phyloP scores from a whole-genome alignment of 1,140 invertebrate genomes.

The Carposina sasakii region DNA sequence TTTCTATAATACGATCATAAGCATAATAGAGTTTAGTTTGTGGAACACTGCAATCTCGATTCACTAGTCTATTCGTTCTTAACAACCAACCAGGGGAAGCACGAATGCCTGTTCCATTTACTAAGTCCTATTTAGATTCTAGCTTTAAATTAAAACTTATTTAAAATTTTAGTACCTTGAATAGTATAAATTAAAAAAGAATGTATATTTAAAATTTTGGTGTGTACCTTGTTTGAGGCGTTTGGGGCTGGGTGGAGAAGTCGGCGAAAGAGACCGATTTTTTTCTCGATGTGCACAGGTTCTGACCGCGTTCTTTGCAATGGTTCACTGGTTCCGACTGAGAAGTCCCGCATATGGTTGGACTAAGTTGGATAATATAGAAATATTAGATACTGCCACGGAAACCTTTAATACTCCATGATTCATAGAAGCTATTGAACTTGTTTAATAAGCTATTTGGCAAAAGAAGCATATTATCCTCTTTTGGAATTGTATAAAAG shows the following conservation, averaged over 20 bases:
- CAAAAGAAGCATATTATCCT: neutral
- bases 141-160: neutral
- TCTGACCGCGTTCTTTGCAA: slow-evolving; percentile 26
- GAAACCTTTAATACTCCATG: neutral
- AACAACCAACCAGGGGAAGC: neutral
- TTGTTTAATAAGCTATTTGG: neutral
- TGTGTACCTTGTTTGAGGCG: slow-evolving; percentile 26
- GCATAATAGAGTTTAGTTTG: no score
- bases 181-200: neutral
- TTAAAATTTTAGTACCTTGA: neutral
- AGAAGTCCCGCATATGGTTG: slow-evolving; percentile 17
- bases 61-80: neutral
- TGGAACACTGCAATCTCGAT: neutral
- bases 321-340: slow-evolving; percentile 26
- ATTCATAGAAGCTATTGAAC: neutral
- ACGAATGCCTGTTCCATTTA: neutral
- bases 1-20: no score
- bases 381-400: neutral
- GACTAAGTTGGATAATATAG: neutral
- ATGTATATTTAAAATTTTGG: neutral
- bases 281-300: slow-evolving; percentile 31
- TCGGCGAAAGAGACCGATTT: slow-evolving; percentile 33
- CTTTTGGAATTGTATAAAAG: neutral
- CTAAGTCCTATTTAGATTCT: neutral
- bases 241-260: slow-evolving; percentile 28